Evolutionary conservation across 2,888 invertebrate genomes (phyloP).

Genomic region (Apamea monoglypha): DNA sequence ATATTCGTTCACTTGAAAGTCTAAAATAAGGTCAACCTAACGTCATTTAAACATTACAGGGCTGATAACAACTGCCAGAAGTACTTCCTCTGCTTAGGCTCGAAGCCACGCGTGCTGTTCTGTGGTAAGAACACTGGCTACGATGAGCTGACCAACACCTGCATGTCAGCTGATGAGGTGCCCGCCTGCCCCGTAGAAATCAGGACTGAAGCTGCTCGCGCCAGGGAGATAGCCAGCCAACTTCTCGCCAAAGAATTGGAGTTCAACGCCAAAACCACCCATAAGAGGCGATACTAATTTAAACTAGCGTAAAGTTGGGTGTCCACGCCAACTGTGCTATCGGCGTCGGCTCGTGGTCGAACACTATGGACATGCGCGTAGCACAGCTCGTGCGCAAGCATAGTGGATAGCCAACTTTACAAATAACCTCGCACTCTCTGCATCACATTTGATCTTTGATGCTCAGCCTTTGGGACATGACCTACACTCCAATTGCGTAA

Average conservation of each 20-base stretch:
- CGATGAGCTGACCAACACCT: slow-evolving; percentile 93
- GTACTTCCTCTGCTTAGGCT: slow-evolving; percentile 94
- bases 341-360: not conserved
- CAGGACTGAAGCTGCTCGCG: slow-evolving; percentile 74
- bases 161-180: slow-evolving; percentile 95
- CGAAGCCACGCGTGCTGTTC: slow-evolving; percentile 93
- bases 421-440: slow-evolving; percentile 28
- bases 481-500: slow-evolving; percentile 7
- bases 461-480: slow-evolving; percentile 34
- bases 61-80: slow-evolving; percentile 93
- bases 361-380: not conserved
- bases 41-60: slow-evolving; percentile 75
- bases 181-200: slow-evolving; percentile 91
- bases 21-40: not conserved
- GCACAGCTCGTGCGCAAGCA: not conserved
- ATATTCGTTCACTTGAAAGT: not conserved
- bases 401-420: slow-evolving; percentile 4
- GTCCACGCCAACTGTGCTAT: not conserved
- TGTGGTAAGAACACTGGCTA: slow-evolving; percentile 95
- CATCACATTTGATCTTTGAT: slow-evolving; percentile 43
- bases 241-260: slow-evolving; percentile 77
- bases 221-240: slow-evolving; percentile 78
- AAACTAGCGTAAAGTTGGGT: slow-evolving; percentile 19
- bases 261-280: slow-evolving; percentile 64
- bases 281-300: slow-evolving; percentile 49